A percentile compares a stretch with the other conserved stretches of the same genome.
Conservation (phyloP, 2,888 invertebrate genomes). For the Taenaris catops region DNA sequence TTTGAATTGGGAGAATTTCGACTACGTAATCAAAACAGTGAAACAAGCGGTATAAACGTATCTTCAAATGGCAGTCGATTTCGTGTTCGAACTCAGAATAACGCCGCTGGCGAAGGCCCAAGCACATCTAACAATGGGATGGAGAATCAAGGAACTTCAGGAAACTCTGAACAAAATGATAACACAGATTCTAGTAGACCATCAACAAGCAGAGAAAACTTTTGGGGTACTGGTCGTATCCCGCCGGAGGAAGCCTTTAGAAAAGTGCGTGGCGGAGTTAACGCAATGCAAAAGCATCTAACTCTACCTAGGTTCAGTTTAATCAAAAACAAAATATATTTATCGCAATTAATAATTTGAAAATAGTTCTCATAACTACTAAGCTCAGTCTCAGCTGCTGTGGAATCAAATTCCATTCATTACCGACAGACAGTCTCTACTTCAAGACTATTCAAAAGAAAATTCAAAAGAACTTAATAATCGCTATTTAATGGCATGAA, state of each 20-base stretch:
- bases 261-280: slow-evolving; percentile 57
- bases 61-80: slow-evolving; percentile 48
- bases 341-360: no score
- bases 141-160: slow-evolving; percentile 23
- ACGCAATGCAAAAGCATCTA: slow-evolving; percentile 57
- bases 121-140: slow-evolving; percentile 28
- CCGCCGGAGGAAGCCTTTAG: slow-evolving; percentile 59
- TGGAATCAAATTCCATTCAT: no score
- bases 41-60: slow-evolving; percentile 39
- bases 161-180: slow-evolving; percentile 25
- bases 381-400: no score
- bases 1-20: slow-evolving; percentile 43
- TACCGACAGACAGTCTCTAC: no score
- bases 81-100: slow-evolving; percentile 51
- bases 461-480: no score
- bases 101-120: slow-evolving; percentile 28
- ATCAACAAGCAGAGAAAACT: slow-evolving; percentile 55
- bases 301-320: no score
- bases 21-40: slow-evolving; percentile 28
- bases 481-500: no score
- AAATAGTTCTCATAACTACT: no score
- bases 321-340: no score
- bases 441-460: no score
- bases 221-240: slow-evolving; percentile 44
- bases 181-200: slow-evolving; percentile 36